phyloP scores from a whole-genome alignment of 2,888 invertebrate genomes.

The Myopa testacea region DNA sequence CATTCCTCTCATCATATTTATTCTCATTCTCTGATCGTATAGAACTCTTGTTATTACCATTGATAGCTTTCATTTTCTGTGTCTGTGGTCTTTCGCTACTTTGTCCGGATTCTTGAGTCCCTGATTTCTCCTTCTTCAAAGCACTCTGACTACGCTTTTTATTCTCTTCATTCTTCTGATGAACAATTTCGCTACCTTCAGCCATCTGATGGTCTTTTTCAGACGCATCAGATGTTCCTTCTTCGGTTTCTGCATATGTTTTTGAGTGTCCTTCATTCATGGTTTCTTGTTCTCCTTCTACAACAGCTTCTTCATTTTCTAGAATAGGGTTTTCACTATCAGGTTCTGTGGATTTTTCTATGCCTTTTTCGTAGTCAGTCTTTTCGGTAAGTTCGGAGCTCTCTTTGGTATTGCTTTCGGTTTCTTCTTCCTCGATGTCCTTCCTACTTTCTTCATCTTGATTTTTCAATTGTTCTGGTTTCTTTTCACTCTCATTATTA shows the following conservation, averaged over 20 bases:
- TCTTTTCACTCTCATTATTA: constrained; percentile 17
- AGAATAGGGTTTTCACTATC: constrained; percentile 18
- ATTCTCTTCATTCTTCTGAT: constrained; percentile 14
- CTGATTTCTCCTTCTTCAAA: not conserved
- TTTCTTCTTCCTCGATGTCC: constrained; percentile 31
- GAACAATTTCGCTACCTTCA: constrained; percentile 2
- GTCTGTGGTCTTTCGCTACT: constrained; percentile 12
- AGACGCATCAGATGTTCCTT: not conserved
- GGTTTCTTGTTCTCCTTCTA: constrained; percentile 41
- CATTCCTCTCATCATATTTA: constrained; percentile 19
- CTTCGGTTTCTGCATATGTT: not conserved
- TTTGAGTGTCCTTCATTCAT: not conserved
- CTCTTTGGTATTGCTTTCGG: not conserved
- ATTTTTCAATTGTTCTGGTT: constrained; percentile 32
- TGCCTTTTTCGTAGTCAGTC: constrained; percentile 3
- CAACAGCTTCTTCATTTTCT: constrained; percentile 44
- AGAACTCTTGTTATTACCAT: constrained; percentile 5
- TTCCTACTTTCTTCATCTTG: constrained; percentile 15
- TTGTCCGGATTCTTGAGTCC: not conserved
- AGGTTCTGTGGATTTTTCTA: not conserved
- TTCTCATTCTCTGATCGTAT: constrained; percentile 5
- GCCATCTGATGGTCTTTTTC: not conserved
- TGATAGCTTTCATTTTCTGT: constrained; percentile 17
- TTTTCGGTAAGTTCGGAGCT: constrained; percentile 25
- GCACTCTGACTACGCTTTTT: constrained; percentile 4